Percentiles rank a stretch among this genome's conserved stretches.
These are phyloP conservation scores for Artemisiospiza belli DNA, from an alignment of 2,113 vertebrate species.

Conservation along the genomic window DNA sequence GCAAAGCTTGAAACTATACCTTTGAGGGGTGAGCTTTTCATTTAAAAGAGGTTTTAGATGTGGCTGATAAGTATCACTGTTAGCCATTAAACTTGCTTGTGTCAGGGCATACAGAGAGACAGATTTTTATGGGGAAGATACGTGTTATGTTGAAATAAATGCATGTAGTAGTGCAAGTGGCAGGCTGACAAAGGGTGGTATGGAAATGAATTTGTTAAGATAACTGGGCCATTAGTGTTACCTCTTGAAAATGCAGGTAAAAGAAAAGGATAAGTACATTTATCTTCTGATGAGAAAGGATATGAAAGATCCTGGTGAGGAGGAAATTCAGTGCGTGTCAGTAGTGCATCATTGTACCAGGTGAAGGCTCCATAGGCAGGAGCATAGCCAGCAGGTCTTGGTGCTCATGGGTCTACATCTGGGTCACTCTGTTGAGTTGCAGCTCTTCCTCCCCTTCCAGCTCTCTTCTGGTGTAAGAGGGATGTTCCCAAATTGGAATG, in stretches of 20 bases:
- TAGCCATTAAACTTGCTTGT: not conserved
- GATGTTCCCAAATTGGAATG: not conserved
- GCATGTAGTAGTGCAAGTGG: not conserved
- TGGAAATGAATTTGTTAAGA: not conserved
- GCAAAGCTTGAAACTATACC: not conserved
- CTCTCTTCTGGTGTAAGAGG: not conserved
- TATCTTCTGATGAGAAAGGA: not conserved
- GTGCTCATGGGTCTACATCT: not conserved
- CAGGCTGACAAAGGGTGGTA: not conserved
- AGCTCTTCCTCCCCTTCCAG: not conserved
- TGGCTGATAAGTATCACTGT: not conserved
- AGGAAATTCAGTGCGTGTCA: not conserved
- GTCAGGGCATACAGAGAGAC: not conserved
- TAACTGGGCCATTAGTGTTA: not conserved
- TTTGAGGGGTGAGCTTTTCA: not conserved
- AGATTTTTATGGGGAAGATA: not conserved
- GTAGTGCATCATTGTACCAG: not conserved
- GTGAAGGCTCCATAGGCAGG: not conserved
- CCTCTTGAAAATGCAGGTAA: not conserved
- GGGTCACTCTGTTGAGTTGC: not conserved
- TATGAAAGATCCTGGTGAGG: not conserved
- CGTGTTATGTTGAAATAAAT: not conserved
- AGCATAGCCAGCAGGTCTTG: not conserved
- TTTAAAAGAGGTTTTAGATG: not conserved
- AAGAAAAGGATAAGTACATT: not conserved